Conservation (phyloP, 2,888 invertebrate genomes). For the Fragum whitleyi region DNA sequence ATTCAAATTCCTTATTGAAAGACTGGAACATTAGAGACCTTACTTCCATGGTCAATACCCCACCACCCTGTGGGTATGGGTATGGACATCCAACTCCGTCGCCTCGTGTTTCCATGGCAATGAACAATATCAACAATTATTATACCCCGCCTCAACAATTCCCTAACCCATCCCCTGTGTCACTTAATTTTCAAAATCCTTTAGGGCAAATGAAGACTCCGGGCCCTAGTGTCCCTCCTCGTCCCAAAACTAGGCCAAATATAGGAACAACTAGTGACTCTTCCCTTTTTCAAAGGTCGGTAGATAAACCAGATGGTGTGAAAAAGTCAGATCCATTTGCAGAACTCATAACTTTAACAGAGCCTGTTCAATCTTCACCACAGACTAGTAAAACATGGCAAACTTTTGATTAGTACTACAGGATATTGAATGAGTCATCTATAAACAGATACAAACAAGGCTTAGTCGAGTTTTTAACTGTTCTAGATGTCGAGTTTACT, state of each 20-base stretch:
- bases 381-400: slow-evolving; percentile 58
- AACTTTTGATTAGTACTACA: slow-evolving; percentile 59
- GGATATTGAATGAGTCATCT: too few species aligned
- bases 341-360: slow-evolving; percentile 49
- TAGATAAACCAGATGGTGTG: slow-evolving; percentile 4
- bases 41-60: slow-evolving; percentile 36
- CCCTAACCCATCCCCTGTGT: slow-evolving; percentile 24
- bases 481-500: too few species aligned
- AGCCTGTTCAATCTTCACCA: slow-evolving; percentile 21
- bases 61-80: slow-evolving; percentile 24
- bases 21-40: slow-evolving; percentile 71
- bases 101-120: slow-evolving; percentile 30
- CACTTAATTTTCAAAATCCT: slow-evolving; percentile 43
- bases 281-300: background rate
- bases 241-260: slow-evolving; percentile 33
- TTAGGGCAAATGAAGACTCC: slow-evolving; percentile 7
- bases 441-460: too few species aligned
- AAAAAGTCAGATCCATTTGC: slow-evolving; percentile 61
- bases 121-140: slow-evolving; percentile 28
- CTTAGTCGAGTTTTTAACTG: background rate
- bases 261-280: background rate
- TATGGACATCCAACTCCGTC: slow-evolving; percentile 34
- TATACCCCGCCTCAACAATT: slow-evolving; percentile 39
- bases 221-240: slow-evolving; percentile 36
- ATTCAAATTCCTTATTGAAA: slow-evolving; percentile 58